A percentile compares a stretch with the other conserved stretches of the same genome.
These are phyloP conservation scores for Helarctos malayanus DNA, from an alignment of 2,797 vertebrate species.

Conservation along the genomic window DNA sequence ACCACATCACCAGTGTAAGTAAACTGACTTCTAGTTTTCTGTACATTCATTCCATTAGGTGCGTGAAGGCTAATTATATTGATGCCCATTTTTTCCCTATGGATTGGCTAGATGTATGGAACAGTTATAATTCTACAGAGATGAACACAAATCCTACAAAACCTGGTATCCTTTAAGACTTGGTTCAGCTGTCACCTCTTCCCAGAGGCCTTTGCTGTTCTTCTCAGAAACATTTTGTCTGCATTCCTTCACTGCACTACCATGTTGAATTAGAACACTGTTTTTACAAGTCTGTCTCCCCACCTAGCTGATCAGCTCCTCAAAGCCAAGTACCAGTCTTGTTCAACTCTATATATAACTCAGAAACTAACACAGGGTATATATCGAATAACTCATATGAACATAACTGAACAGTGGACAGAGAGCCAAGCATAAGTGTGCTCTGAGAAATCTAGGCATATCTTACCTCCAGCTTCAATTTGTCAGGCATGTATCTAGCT, in stretches of 20 bases:
- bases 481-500: not conserved
- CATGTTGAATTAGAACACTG: not conserved
- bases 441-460: not conserved
- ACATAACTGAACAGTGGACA: not conserved
- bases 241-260: not conserved
- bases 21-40: not conserved
- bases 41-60: not conserved
- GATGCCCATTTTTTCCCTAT: not conserved
- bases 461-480: not conserved
- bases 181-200: not conserved
- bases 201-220: not conserved
- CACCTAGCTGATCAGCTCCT: not conserved
- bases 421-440: not conserved
- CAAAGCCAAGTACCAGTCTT: not conserved
- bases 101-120: not conserved
- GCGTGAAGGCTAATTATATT: not conserved
- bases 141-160: not conserved
- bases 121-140: not conserved
- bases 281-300: not conserved
- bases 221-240: not conserved
- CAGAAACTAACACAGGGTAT: not conserved
- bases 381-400: not conserved
- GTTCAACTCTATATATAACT: not conserved
- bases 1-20: not conserved
- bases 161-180: not conserved